These are phyloP conservation scores for Trematomus loennbergii DNA, from an alignment of 2,113 vertebrate genomes.

Conservation along the genomic window DNA sequence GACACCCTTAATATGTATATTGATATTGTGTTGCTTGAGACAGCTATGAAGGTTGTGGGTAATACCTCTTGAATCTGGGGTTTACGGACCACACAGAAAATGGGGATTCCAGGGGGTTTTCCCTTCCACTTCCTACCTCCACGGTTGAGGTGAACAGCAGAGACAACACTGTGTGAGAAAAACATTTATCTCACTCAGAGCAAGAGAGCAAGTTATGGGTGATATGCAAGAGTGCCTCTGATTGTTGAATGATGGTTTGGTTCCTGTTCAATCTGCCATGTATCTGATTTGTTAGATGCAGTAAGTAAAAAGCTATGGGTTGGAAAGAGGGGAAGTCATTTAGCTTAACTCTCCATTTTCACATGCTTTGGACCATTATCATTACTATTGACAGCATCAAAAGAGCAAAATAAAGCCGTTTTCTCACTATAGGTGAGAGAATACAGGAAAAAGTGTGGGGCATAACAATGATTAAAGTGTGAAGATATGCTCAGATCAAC, in stretches of 20 bases:
- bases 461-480: background rate
- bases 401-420: no score
- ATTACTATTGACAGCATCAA: no score
- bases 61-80: conserved; percentile 35
- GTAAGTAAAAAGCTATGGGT: background rate
- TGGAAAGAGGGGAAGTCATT: no score
- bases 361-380: no score
- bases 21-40: no score
- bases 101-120: conserved; percentile 59
- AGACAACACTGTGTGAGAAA: conserved; percentile 67
- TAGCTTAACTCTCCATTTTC: no score
- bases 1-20: background rate
- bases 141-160: conserved; percentile 71
- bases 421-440: background rate
- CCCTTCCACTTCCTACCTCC: conserved; percentile 68
- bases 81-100: conserved; percentile 70
- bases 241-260: conserved; percentile 3
- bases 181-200: conserved; percentile 37
- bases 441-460: background rate
- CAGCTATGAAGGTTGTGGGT: background rate
- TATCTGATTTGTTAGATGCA: background rate
- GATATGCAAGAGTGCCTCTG: background rate
- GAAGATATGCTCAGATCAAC: background rate
- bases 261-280: conserved; percentile 45
- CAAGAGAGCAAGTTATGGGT: conserved; percentile 13